Evolutionary conservation across 1,140 invertebrate species (phyloP), one percentile per base, ranked within the genome.

Genomic region (Drosophila funebris): DNA sequence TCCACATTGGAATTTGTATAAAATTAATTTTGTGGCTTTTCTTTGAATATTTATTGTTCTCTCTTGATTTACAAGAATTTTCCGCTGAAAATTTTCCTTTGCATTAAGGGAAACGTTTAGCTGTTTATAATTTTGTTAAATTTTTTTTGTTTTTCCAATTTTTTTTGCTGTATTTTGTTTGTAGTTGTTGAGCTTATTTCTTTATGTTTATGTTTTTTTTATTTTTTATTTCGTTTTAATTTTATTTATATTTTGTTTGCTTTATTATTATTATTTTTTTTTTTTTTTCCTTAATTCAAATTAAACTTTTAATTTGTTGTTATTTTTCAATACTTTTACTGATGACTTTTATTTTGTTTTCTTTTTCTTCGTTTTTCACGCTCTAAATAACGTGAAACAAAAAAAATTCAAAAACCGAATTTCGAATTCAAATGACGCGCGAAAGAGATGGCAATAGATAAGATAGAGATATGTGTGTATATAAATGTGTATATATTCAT

Each of bases 351-450:
- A 33, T 31, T 41, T 39, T 11, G 4, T 29, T 29, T 39, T 13
- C 18, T 9, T 6, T 48, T 7, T 66, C 16, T 29, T 48, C 14
- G 24, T 48, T 9, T 61, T 71, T 64, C 52, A 71, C 68, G 61
- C 68, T 66, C 41, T 27, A 18, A 66, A 71, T 48, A 64, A 33
- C 67, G 67, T 41, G 33, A 52, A 69, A 62, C 46, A 53, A 53
- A 50, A 69, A 60, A 18, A 43, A 64, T 8, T 14, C 14, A 36
- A 13, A n/a, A 48, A 9, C 5, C 41, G 22, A 37, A 57, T 44
- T 58, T 37, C 18, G 9, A 53, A 61, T 48, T 46, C 14, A n/a
- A 36, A 60, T 36, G 24, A 16, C 36, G 36, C 53, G 36, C 53
- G 36, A 43, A 33, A 14, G 63, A 29, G 29, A 58, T 22, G 13